Evolutionary conservation across 1,140 invertebrate species (phyloP).

Genomic region (Procambarus virginalis): DNA sequence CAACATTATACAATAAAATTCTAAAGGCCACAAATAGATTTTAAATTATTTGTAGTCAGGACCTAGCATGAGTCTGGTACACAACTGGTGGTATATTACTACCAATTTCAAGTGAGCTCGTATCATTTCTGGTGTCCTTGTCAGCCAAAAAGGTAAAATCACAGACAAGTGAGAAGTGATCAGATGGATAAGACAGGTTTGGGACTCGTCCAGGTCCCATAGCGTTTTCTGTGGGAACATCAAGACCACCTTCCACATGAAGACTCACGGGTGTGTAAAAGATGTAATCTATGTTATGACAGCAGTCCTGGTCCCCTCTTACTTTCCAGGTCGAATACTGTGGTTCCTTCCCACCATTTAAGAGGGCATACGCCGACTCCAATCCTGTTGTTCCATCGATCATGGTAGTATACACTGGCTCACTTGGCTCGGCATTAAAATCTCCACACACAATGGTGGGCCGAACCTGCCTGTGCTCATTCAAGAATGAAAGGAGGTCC

Average conservation of each 20-base stretch:
- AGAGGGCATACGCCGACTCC: slow-evolving; percentile 69
- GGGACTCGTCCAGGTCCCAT: slow-evolving; percentile 82
- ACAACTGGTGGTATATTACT: not conserved
- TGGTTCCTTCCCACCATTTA: slow-evolving; percentile 76
- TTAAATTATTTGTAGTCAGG: not conserved
- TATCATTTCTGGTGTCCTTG: not conserved
- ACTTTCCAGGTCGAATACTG: slow-evolving; percentile 87
- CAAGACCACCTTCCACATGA: slow-evolving; percentile 78
- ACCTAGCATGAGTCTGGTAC: not conserved
- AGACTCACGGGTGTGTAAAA: slow-evolving; percentile 79
- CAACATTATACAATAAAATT: too few relatives aligned
- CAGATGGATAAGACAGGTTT: slow-evolving; percentile 83
- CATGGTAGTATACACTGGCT: slow-evolving; percentile 82
- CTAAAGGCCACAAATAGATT: not conserved
- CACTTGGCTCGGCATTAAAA: slow-evolving; percentile 85
- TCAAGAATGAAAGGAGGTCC: slow-evolving; percentile 81
- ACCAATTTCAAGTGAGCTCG: not conserved
- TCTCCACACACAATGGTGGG: slow-evolving; percentile 84
- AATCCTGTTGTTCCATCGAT: slow-evolving; percentile 72
- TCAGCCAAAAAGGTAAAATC: slow-evolving; percentile 76
- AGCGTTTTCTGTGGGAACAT: slow-evolving; percentile 81
- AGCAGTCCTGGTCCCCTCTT: slow-evolving; percentile 82
- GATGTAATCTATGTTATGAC: slow-evolving; percentile 87
- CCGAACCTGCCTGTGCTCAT: slow-evolving; percentile 73
- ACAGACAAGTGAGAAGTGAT: slow-evolving; percentile 85